Percentiles rank a stretch among this genome's conserved stretches.
These are phyloP conservation scores for Tragelaphus imberbis DNA, from an alignment of 2,113 vertebrate genomes.

Conservation along the genomic window DNA sequence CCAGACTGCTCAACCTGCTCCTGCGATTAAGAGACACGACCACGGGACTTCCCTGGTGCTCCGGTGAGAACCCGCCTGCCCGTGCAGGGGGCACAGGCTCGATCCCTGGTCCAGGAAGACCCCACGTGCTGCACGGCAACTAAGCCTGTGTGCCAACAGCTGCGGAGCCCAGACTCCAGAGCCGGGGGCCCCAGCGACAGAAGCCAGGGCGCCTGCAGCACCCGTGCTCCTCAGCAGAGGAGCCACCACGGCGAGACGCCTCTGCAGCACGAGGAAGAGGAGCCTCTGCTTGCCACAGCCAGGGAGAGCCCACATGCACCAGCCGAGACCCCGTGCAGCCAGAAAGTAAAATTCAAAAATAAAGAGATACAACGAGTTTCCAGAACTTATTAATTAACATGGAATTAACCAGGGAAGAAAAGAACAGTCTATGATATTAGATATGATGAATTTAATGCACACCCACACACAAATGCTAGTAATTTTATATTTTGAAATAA, in stretches of 20 bases:
- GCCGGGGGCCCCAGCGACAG: neutral
- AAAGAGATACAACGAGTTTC: neutral
- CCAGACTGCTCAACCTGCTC: neutral
- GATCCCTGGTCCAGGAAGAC: neutral
- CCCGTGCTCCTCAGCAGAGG: neutral
- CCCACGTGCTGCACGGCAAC: neutral
- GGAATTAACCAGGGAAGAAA: neutral
- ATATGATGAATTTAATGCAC: neutral
- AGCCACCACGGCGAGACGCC: accelerated
- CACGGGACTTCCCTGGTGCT: neutral
- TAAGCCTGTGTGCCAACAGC: neutral
- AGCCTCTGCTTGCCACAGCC: neutral
- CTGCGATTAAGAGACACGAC: neutral
- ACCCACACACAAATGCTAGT: neutral
- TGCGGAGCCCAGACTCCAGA: neutral
- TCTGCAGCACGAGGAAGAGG: neutral
- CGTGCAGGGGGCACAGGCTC: neutral
- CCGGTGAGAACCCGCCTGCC: neutral
- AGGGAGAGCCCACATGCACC: accelerated
- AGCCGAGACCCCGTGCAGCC: neutral
- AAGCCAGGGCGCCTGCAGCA: neutral
- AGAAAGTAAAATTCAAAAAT: neutral
- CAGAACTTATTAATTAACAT: neutral
- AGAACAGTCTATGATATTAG: neutral
- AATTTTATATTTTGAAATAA: neutral